phyloP scores from a whole-genome alignment of 2,113 vertebrate species.

The Lagopus leucura region DNA sequence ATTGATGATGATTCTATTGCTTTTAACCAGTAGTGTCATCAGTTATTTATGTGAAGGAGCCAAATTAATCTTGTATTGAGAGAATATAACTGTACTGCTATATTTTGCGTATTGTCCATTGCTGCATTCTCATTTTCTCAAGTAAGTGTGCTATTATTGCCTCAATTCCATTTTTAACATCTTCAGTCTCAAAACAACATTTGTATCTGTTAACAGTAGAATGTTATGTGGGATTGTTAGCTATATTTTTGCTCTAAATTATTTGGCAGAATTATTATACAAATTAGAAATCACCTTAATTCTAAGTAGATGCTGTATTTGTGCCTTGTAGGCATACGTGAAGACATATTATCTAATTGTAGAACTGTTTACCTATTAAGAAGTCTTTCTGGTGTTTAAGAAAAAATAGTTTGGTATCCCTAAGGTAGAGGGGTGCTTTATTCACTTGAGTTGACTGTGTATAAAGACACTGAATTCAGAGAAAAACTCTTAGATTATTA shows the following conservation, averaged over 20 bases:
- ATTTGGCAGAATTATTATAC: background rate
- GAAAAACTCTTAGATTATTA: background rate
- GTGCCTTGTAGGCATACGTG: background rate
- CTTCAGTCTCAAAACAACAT: background rate
- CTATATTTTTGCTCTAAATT: background rate
- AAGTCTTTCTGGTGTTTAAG: background rate
- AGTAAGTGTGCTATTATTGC: background rate
- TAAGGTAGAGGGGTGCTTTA: background rate
- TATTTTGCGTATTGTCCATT: background rate
- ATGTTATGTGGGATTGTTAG: background rate
- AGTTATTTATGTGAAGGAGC: background rate
- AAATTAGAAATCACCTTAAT: background rate
- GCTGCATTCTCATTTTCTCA: background rate
- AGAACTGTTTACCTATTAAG: background rate
- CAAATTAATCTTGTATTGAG: background rate
- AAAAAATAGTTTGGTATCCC: background rate
- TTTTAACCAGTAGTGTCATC: background rate
- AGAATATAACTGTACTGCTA: background rate
- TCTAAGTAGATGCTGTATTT: background rate
- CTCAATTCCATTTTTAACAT: too few relatives aligned
- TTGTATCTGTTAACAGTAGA: background rate
- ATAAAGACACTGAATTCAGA: background rate
- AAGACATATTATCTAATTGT: background rate
- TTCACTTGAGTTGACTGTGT: background rate
- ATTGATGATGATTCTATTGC: background rate